Percentiles rank a stretch among this genome's conserved stretches.
phyloP scores from a whole-genome alignment of 1,140 invertebrate genomes.

The Drosophila busckii region DNA sequence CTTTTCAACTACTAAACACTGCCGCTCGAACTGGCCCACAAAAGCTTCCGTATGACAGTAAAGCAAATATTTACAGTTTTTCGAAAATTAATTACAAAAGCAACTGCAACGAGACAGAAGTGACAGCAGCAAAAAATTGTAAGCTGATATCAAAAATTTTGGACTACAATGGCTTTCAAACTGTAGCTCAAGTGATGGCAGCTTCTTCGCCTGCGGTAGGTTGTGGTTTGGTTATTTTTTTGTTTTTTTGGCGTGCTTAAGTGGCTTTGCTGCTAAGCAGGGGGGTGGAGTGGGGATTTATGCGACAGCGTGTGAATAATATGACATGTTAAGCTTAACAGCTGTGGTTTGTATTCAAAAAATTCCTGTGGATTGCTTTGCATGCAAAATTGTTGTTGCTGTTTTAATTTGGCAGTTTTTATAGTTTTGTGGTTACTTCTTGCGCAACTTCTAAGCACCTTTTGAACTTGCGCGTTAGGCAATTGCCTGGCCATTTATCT shows the following conservation, averaged over 20 bases:
- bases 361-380: neutral
- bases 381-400: too few relatives aligned
- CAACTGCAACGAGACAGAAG: conserved; percentile 4
- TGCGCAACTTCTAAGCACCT: neutral
- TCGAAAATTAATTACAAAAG: conserved; percentile 58
- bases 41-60: conserved; percentile 74
- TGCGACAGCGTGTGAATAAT: conserved; percentile 26
- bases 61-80: conserved; percentile 71
- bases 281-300: neutral
- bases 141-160: conserved; percentile 39
- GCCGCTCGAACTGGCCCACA: conserved; percentile 42
- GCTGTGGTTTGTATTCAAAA: neutral
- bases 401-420: too few relatives aligned
- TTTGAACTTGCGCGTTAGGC: neutral
- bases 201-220: conserved; percentile 49
- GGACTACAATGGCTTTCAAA: conserved; percentile 44
- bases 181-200: conserved; percentile 46
- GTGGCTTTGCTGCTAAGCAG: conserved; percentile 26
- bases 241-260: conserved; percentile 30
- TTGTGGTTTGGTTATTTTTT: conserved; percentile 17
- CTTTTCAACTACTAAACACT: conserved; percentile 24
- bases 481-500: conserved; percentile 34
- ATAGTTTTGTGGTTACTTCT: too few relatives aligned
- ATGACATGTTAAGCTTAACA: neutral
- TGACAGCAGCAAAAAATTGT: conserved; percentile 21